Evolutionary conservation across 2,113 vertebrate species (phyloP), one percentile per base, ranked within the genome.

Genomic region (Junco hyemalis): DNA sequence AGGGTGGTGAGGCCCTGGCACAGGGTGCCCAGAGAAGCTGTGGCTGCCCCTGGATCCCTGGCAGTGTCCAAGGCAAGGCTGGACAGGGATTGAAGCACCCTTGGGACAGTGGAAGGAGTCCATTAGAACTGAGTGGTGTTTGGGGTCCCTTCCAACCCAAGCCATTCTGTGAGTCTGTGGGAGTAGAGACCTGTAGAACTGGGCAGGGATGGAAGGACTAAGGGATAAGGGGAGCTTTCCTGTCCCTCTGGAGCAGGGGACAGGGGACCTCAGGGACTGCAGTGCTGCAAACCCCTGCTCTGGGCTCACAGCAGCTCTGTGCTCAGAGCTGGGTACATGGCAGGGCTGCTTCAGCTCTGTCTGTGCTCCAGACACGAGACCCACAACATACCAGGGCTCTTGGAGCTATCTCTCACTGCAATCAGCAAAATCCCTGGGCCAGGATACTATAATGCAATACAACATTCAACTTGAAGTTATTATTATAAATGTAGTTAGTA

Each of bases 61-160:
- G 29, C 0, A 48, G 4, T 61, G 47, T 3, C 8, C 70, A 54
- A 54, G 63, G 70, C 16, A 47, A 61, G 63, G 40, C 0, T 76
- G 48, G 54, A 48, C 0, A 0, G 40, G 48, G 29, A 14, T 70
- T 19, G 48, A 25, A 63, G 31, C 18, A 48, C 0, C 12, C 40
- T 42, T 40, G 56, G 35, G 35, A 2, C 0, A 9, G 47, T 36
- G 40, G 40, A 9, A 70, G 31, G 31, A 63, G 29, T 16, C n/a
- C 47, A 66, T 5, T 11, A 31, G 36, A 35, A 26, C 11, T 35
- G 61, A 57, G 21, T 12, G 16, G 14, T 47, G n/a, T 5, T 69
- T 76, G 33, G 21, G 8, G 25, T 45, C 44, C 36, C 15, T 73
- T 73, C 44, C 60, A 59, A 51, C 10, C 29, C 71, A 69, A 90